Percentiles rank a stretch among this genome's conserved stretches.
These are phyloP conservation scores for Xenus cinereus DNA, from an alignment of 2,113 vertebrate genomes.

Conservation along the genomic window DNA sequence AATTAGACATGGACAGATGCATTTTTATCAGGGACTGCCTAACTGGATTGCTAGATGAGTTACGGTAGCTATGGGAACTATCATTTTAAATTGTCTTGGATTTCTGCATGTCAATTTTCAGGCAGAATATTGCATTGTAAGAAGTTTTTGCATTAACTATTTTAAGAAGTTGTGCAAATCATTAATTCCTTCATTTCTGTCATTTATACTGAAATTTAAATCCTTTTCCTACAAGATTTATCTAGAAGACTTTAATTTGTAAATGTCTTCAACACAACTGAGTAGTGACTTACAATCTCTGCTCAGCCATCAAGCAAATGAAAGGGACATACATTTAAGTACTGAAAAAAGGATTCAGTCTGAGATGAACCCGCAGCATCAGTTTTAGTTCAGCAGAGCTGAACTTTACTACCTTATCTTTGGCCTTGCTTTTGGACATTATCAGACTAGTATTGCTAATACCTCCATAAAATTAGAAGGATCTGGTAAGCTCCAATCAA, in stretches of 20 bases:
- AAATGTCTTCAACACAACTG: slow-evolving; percentile 2
- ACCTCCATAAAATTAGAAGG: background rate
- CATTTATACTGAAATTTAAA: background rate
- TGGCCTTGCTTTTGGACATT: background rate
- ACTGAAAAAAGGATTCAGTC: background rate
- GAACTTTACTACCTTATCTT: background rate
- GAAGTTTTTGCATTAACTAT: background rate
- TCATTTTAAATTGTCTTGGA: background rate
- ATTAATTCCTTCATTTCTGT: slow-evolving; percentile 20
- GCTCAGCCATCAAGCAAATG: background rate
- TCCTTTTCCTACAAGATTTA: background rate
- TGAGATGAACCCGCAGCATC: background rate
- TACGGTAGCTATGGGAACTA: slow-evolving; percentile 38
- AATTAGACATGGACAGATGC: background rate
- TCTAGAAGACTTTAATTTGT: slow-evolving; percentile 13
- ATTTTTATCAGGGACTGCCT: background rate
- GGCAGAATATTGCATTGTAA: background rate
- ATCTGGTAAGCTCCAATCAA: background rate
- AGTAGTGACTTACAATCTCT: background rate
- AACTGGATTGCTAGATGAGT: background rate
- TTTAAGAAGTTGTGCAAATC: background rate
- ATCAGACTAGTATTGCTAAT: background rate
- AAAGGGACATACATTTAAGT: background rate
- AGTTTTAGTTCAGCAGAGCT: slow-evolving; percentile 15
- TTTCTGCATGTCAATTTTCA: background rate